Conservation (phyloP, 1,140 invertebrate species). For the Latrodectus geometricus region DNA sequence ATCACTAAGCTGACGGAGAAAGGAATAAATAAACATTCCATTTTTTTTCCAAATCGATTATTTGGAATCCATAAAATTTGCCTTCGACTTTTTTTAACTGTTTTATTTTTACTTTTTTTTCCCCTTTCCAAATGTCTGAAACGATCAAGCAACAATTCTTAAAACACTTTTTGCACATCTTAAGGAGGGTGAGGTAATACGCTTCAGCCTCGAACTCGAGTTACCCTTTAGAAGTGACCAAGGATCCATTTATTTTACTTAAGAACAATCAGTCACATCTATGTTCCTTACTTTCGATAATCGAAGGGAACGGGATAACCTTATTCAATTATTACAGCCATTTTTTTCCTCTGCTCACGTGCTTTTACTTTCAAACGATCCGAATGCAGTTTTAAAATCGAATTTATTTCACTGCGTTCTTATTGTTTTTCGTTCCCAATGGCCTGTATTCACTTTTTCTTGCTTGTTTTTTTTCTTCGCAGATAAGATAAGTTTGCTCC, state of each 20-base stretch:
- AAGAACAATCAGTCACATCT: conserved; percentile 41
- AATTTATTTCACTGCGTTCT: conserved; percentile 15
- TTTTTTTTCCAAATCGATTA: neutral
- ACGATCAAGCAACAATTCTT: neutral
- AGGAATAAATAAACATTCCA: no score
- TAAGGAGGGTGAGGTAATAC: neutral
- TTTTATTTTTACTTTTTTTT: no score
- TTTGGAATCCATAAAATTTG: neutral
- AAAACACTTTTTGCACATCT: neutral
- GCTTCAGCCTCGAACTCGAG: neutral
- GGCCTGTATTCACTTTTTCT: neutral
- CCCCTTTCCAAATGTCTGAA: neutral
- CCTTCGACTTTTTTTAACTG: neutral
- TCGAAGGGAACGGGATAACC: conserved; percentile 35
- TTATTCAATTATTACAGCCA: conserved; percentile 44
- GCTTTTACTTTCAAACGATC: conserved; percentile 15
- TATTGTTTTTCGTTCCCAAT: neutral
- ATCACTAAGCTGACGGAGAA: no score
- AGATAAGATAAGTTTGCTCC: neutral
- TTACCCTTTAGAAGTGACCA: neutral
- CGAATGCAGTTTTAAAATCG: conserved; percentile 43
- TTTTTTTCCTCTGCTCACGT: neutral
- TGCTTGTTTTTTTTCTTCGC: neutral
- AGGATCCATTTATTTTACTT: conserved; percentile 48
- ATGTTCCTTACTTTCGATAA: conserved; percentile 35